Conservation (phyloP, 2,888 invertebrate species). For the Pseudococcus jackbeardsleyi region DNA sequence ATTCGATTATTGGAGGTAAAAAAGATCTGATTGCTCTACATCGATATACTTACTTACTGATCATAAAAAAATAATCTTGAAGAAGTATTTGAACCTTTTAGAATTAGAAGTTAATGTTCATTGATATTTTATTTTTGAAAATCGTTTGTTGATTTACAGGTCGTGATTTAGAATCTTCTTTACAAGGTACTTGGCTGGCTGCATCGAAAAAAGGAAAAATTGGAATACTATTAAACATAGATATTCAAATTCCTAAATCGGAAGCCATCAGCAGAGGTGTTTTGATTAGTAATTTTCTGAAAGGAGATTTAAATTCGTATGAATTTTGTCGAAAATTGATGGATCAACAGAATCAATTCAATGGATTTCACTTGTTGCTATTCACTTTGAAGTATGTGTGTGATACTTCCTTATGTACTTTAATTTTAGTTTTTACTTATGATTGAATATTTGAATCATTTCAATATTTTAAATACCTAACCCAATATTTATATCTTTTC, state of each 20-base stretch:
- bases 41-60: no score
- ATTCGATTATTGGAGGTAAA: slow-evolving; percentile 19
- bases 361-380: slow-evolving; percentile 25
- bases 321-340: slow-evolving; percentile 14
- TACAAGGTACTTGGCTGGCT: slow-evolving; percentile 25
- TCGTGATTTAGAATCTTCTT: slow-evolving; percentile 15
- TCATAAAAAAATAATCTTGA: no score
- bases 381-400: neutral
- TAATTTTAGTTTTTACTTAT: neutral
- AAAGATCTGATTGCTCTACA: neutral
- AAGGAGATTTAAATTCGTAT: neutral
- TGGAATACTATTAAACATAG: slow-evolving; percentile 26
- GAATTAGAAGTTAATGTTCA: no score
- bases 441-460: neutral
- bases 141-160: neutral
- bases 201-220: slow-evolving; percentile 9
- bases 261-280: slow-evolving; percentile 36
- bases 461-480: neutral
- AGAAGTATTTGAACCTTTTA: no score
- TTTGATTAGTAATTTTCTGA: slow-evolving; percentile 1
- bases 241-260: neutral
- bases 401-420: neutral
- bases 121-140: no score
- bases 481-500: neutral
- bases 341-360: neutral